Evolutionary conservation across 2,888 invertebrate species (phyloP), one percentile per base, ranked within the genome.

Genomic region (Oxyteleia sp.): DNA sequence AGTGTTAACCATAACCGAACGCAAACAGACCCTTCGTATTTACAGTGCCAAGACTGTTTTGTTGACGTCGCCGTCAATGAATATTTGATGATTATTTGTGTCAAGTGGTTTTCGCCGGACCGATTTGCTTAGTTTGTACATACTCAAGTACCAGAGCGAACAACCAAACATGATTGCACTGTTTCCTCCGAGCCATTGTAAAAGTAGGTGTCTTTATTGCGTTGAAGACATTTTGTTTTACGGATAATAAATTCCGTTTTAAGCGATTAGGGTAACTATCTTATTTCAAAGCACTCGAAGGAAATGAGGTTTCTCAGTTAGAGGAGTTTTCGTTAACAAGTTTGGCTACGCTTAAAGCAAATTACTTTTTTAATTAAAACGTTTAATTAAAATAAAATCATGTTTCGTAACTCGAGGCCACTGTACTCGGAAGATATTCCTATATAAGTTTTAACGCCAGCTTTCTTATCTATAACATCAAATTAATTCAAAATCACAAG

Each of bases 81-180:
- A 80, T 80, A 80, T 80, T 80, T 80, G 59, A 80, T 64, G 45
- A 23, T 35, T 59, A 53, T 80, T 80, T 80, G 53, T 51, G 64
- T 71, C 69, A 35, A 66, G 64, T 16, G 38, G 59, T 53, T 66
- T 41, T 23, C 13, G 41, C 18, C 29, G 45, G 51, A 47, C 45
- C 18, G 47, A 71, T 69, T 69, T 55, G 49, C 69, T 61, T 63
- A 26, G 69, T 61, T 68, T 53, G 18, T 59, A 53, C 13, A 41
- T 20, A 74, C 45, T 63, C 16, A 29, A 72, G 20, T 2, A 51
- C 43, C 18, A 29, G n/a, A 10, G 16, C 0, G 51, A 75, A 13
- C 49, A 55, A 57, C 59, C 41, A 68, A 59, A 57, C 15, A 29
- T 13, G 16, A 1, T 0, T 1, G 18, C 49, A 63, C 51, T 45